Conservation (phyloP, 2,797 vertebrate species). For the Lerista edwardsae region DNA sequence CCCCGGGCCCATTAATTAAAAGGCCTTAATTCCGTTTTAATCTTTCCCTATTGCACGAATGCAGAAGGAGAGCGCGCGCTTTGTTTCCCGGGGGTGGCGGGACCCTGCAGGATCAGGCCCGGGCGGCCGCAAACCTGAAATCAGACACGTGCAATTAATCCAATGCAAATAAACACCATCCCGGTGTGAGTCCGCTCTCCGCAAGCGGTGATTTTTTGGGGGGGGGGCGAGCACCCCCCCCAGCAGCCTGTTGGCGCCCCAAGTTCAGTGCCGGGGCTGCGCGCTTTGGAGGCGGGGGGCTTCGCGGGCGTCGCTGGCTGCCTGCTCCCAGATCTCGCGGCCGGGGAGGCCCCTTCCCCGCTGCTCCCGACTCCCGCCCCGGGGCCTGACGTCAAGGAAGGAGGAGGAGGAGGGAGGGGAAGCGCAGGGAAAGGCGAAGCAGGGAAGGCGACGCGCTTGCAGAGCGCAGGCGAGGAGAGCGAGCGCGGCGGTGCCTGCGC, state of each 20-base stretch:
- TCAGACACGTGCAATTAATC: neutral
- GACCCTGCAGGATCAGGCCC: neutral
- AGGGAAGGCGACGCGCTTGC: neutral
- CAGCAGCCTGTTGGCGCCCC: too few relatives aligned
- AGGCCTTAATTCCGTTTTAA: neutral
- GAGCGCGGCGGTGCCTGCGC: slow-evolving; percentile 20
- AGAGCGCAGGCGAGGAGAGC: neutral
- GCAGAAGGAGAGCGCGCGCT: neutral
- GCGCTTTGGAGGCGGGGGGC: neutral
- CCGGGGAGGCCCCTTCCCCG: neutral
- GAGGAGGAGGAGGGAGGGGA: slow-evolving; percentile 38
- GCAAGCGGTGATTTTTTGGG: too few relatives aligned
- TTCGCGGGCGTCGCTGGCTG: neutral
- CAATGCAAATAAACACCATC: too few relatives aligned
- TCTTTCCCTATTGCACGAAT: neutral
- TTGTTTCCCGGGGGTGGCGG: neutral
- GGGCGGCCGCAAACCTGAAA: too few relatives aligned
- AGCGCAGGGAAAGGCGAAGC: neutral
- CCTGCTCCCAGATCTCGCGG: slow-evolving; percentile 14
- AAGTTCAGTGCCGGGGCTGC: too few relatives aligned
- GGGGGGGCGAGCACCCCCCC: neutral
- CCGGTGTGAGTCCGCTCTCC: neutral
- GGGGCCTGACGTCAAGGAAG: slow-evolving; percentile 66
- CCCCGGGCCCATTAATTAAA: too few relatives aligned
- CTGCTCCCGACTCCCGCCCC: slow-evolving; percentile 43